Percentiles rank a stretch among this genome's conserved stretches.
phyloP scores from a whole-genome alignment of 2,888 invertebrate genomes.

The Tromatobia lineatoria region DNA sequence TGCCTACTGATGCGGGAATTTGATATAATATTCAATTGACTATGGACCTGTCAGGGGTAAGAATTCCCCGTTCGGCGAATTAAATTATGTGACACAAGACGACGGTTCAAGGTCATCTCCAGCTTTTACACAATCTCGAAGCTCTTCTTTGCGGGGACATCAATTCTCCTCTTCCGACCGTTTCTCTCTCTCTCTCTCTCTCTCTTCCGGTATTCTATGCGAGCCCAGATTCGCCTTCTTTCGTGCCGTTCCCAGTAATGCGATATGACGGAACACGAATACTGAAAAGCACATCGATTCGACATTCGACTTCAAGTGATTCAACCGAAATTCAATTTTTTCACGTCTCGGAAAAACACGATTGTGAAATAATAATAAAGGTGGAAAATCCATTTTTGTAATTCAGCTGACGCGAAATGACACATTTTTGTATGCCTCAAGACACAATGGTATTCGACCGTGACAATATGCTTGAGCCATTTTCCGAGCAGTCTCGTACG shows the following conservation, averaged over 20 bases:
- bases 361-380: conserved; percentile 3
- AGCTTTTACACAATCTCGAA: conserved; percentile 2
- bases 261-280: conserved; percentile 41
- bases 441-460: not conserved
- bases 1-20: not conserved
- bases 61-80: not conserved
- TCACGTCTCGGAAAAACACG: not conserved
- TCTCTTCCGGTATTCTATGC: not conserved
- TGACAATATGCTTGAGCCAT: not conserved
- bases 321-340: conserved; percentile 45
- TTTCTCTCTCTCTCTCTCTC: not conserved
- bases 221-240: not conserved
- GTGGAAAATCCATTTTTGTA: conserved; percentile 17
- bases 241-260: conserved; percentile 13
- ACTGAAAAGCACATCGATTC: not conserved
- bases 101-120: not conserved
- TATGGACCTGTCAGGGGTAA: not conserved
- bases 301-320: conserved; percentile 16
- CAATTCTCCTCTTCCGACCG: not conserved
- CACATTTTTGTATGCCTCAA: not conserved
- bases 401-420: not conserved
- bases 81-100: not conserved
- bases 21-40: conserved; percentile 5
- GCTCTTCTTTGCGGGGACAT: not conserved
- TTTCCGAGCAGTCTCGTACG: too few relatives aligned